Base-by-base conservation (phyloP, 2,888 invertebrate genomes). In the Andricus quercusramuli region DNA sequence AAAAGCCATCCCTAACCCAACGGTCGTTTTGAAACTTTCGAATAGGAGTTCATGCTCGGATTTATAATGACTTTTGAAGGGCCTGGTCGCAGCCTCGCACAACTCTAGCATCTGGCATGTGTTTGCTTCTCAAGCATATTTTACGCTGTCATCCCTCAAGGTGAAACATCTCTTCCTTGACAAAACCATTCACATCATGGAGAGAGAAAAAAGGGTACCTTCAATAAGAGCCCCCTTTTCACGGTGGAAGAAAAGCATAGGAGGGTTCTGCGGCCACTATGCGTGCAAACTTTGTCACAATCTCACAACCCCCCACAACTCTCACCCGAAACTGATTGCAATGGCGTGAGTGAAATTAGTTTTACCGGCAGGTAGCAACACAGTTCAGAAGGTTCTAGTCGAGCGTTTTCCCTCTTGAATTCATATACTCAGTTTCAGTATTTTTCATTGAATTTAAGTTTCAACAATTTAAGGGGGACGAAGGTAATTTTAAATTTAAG, bases 61-160 rank as follows among this genome's bases (percentile, higher is more conserved):
- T 68, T 68, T 68, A 68, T 77, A 77, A 77, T 77, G 77, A 77
- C 59, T 77, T 77, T 77, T 77, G 29, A 77, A 77, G 77, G 29
- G 77, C 77, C n/a, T n/a, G n/a, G n/a, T n/a, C 47, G 59, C 68
- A 47, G 15, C 68, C 68, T 68, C 47, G 68, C 47, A 47, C 25
- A 68, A 68, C 68, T 47, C 77, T n/a, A 59, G 32, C 37, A 59
- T 77, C 77, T 77, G 77, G 37, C 41, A 59, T 32, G 59, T 77
- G 77, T 77, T 77, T 77, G 77, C 59, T 77, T 25, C 77, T 77
- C 77, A 41, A 59, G 77, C 59, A 47, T 56, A 77, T 77, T 77
- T 77, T 77, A 77, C 41, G 37, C 77, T 62, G 25, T 77, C 32
- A 13, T 77, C 77, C 77, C 62, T 77, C 41, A 62, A 59, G 68